These are phyloP conservation scores for Therioaphis trifolii DNA, from an alignment of 2,888 invertebrate species.

Conservation along the genomic window DNA sequence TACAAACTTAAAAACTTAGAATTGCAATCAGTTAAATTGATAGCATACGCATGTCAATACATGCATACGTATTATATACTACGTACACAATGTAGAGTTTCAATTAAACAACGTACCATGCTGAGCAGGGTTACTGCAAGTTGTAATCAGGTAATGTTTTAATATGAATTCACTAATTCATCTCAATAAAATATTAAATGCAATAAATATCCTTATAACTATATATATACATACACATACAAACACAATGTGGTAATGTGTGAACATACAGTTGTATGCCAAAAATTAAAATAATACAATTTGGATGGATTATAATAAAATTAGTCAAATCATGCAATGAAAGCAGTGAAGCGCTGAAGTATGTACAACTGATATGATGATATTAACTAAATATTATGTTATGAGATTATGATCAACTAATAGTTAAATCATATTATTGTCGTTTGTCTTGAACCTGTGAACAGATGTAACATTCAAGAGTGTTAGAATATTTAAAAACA, in stretches of 20 bases:
- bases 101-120: not conserved
- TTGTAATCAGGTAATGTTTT: not conserved
- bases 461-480: conserved; percentile 30
- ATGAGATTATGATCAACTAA: conserved; percentile 17
- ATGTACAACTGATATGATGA: not conserved
- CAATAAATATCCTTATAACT: not conserved
- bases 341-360: conserved; percentile 2
- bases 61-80: too few relatives aligned
- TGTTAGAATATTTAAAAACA: conserved; percentile 29
- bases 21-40: not conserved
- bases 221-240: not conserved
- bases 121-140: not conserved
- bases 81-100: not conserved
- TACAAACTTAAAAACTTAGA: not conserved
- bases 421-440: conserved; percentile 40
- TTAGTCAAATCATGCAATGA: conserved; percentile 18
- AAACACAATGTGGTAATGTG: not conserved
- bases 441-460: conserved; percentile 61
- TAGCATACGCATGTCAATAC: not conserved
- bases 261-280: not conserved
- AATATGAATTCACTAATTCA: not conserved
- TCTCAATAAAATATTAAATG: not conserved
- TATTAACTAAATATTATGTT: not conserved
- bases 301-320: not conserved
- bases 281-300: conserved; percentile 8